phyloP scores from a whole-genome alignment of 1,140 invertebrate genomes.

The Leguminivora glycinivorella region DNA sequence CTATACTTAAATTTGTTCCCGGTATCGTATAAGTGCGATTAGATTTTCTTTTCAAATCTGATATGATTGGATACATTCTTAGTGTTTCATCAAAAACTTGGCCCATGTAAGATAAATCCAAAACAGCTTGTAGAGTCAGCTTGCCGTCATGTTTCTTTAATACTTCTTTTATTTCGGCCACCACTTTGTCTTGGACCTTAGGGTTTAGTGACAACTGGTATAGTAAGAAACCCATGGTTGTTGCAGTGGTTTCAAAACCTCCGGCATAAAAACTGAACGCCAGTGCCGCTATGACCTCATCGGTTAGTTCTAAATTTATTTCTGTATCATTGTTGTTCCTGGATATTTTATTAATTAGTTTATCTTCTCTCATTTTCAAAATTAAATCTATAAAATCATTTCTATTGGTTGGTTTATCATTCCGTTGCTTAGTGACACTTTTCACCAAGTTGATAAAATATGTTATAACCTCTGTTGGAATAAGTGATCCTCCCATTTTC shows the following conservation, averaged over 20 bases:
- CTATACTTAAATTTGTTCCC: not conserved
- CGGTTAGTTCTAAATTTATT: not conserved
- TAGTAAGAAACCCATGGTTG: not conserved
- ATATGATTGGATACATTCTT: not conserved
- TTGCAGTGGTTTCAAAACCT: not conserved
- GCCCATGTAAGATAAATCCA: slow-evolving; percentile 4
- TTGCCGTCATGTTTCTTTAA: not conserved
- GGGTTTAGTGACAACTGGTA: not conserved
- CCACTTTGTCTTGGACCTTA: not conserved
- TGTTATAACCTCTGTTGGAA: not conserved
- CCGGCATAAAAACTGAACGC: not conserved
- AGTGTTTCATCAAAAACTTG: not conserved
- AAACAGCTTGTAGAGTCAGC: not conserved
- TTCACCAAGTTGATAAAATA: not conserved
- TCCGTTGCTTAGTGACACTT: not conserved
- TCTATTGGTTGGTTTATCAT: not conserved
- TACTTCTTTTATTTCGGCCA: not conserved
- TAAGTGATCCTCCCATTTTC: not conserved
- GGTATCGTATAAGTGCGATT: not conserved
- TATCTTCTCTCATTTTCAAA: slow-evolving; percentile 5
- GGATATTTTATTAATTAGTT: not conserved
- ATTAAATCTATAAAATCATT: slow-evolving; percentile 16
- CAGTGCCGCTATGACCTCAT: not conserved
- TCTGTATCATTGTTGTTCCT: not conserved
- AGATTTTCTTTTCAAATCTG: not conserved